phyloP scores from a whole-genome alignment of 2,797 vertebrate species.

The Tenualosa thibaudeaui region DNA sequence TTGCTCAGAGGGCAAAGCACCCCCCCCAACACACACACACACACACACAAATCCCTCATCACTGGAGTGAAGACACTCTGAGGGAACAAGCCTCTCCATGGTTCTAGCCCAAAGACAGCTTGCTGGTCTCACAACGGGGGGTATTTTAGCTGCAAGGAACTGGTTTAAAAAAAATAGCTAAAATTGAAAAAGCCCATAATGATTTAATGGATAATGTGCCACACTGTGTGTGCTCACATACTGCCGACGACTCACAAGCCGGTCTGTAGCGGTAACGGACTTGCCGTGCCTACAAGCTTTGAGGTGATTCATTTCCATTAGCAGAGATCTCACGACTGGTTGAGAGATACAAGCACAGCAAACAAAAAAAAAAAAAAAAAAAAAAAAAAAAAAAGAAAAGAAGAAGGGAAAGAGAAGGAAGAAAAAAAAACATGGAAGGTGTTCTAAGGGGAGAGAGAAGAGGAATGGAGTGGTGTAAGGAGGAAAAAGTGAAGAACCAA shows the following conservation, averaged over 20 bases:
- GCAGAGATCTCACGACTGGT: constrained; percentile 46
- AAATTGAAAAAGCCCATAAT: background rate
- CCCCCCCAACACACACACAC: background rate
- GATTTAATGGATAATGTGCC: constrained; percentile 12
- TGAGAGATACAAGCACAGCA: constrained; percentile 53
- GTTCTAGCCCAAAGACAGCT: background rate
- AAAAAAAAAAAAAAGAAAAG: background rate
- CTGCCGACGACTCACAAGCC: constrained; percentile 47
- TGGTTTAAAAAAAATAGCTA: background rate
- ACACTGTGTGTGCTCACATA: constrained; percentile 44
- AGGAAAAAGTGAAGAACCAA: background rate
- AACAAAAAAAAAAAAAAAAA: background rate
- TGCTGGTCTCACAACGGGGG: background rate
- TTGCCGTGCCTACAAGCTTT: constrained; percentile 44
- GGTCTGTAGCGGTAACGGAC: constrained; percentile 30
- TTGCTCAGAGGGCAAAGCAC: background rate
- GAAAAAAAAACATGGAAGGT: background rate
- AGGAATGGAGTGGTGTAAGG: background rate
- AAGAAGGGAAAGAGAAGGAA: background rate
- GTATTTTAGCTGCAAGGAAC: background rate
- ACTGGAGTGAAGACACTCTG: background rate
- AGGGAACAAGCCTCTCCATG: background rate
- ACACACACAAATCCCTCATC: background rate
- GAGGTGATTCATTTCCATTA: constrained; percentile 50
- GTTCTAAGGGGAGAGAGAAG: constrained; percentile 20